Evolutionary conservation across 2,797 vertebrate species (phyloP), one percentile per base, ranked within the genome.

Genomic region (Atherinosoma microstoma): DNA sequence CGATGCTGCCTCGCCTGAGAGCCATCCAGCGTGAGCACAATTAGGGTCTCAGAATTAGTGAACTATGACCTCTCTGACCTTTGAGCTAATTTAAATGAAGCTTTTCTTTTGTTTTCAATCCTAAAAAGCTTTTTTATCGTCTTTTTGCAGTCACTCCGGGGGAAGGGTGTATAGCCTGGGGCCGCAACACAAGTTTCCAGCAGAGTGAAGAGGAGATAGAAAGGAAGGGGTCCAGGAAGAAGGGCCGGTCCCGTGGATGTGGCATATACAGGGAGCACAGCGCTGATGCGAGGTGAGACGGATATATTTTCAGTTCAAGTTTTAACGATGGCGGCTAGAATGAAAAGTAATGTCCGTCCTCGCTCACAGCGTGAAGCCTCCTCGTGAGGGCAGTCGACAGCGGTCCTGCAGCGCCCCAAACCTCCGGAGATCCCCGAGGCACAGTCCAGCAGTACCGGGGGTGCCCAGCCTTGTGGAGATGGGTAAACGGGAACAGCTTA

Each of bases 371-470:
- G 92, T 95, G 76, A 98, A 95, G 84, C 94, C 95, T 67, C 89
- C 96, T 65, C 94, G 95, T 16, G 97, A 99, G 80, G 95, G 95
- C 74, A 96, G 95, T 90, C 96, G 97, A 62, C 97, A 98, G 82
- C 95, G 97, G 73, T 98, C 97, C 34, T 97, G 96, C 87, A 99
- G 96, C 78, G 95, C 97, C 73, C 97, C 97, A 0, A 99, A 98
- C 93, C 95, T 98, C 70, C 97, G 96, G 49, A 95, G 96, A 80
- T 96, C 97, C 36, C 96, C 96, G 0, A 94, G 96, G 92, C 96
- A 95, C 80, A 96, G 93, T 1, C 95, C 96, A 9, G 95, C 96
- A 2, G 95, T 98, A 63, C 97, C 96, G 9, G 97, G 95, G 36
- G 97, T 99, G 79, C 96, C 96, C 60, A 97, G 97, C 92, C 96